Conservation (phyloP, 2,113 vertebrate species). For the Alligator sinensis region DNA sequence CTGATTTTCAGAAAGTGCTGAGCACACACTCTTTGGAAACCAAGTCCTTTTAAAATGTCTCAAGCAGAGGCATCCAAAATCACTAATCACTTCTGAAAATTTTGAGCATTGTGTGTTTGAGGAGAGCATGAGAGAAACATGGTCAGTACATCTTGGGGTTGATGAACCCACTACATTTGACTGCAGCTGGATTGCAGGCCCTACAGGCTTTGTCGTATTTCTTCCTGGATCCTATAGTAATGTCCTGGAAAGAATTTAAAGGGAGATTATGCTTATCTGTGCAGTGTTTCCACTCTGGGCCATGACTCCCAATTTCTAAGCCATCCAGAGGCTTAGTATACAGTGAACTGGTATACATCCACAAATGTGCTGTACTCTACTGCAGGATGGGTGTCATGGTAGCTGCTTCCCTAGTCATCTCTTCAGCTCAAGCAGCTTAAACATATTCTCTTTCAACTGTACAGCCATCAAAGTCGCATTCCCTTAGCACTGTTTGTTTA, state of each 20-base stretch:
- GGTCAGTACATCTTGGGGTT: accelerated
- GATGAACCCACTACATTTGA: not conserved
- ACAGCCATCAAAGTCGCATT: not conserved
- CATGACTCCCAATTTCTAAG: not conserved
- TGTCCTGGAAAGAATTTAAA: not conserved
- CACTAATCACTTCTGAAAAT: not conserved
- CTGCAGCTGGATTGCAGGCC: not conserved
- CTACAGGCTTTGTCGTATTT: not conserved
- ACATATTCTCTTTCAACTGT: accelerated
- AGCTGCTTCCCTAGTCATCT: not conserved
- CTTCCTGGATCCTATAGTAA: not conserved
- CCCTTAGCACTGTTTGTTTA: not conserved
- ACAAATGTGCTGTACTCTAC: not conserved
- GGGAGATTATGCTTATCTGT: not conserved
- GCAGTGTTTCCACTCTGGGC: not conserved
- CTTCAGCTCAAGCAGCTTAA: accelerated
- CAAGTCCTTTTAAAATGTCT: not conserved
- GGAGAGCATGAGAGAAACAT: not conserved
- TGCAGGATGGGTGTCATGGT: not conserved
- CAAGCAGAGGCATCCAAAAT: not conserved
- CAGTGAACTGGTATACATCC: not conserved
- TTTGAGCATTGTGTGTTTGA: not conserved
- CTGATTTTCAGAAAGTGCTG: not conserved
- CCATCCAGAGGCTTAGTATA: not conserved
- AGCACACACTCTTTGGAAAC: not conserved